Percentiles rank a stretch among this genome's conserved stretches.
phyloP scores from a whole-genome alignment of 2,888 invertebrate species.

The Teleogryllus oceanicus region DNA sequence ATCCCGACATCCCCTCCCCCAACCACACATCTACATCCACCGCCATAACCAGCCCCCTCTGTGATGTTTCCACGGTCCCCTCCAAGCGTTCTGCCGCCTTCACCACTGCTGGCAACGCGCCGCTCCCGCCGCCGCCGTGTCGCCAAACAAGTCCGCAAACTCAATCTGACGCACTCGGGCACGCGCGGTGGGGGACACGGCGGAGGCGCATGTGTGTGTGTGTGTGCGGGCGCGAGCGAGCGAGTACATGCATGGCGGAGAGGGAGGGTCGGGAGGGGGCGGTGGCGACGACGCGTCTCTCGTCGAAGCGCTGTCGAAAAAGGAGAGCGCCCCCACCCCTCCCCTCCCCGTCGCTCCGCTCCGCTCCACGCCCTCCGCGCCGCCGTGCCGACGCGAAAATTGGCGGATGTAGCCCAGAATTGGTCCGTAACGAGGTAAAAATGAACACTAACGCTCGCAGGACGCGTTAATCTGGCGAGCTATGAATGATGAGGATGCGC shows the following conservation, averaged over 20 bases:
- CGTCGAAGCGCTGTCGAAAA: neutral
- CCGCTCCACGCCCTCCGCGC: neutral
- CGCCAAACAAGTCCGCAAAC: constrained; percentile 26
- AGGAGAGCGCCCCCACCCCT: neutral
- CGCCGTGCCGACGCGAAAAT: neutral
- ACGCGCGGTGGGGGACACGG: neutral
- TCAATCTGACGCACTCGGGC: constrained; percentile 21
- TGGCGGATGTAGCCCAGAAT: constrained; percentile 22
- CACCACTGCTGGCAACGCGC: neutral
- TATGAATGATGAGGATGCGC: constrained; percentile 9
- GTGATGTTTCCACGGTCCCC: neutral
- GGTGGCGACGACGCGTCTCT: neutral
- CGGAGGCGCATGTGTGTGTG: neutral
- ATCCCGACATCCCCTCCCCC: neutral
- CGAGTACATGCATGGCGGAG: neutral
- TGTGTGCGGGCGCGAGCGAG: neutral
- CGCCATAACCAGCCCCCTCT: neutral
- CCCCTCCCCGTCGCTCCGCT: too few species aligned
- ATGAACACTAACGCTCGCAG: constrained; percentile 20
- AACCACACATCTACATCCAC: neutral
- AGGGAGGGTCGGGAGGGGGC: neutral
- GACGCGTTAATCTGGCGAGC: neutral
- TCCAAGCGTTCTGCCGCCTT: neutral
- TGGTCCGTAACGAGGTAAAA: constrained; percentile 24
- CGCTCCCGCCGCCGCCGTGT: neutral